Base-by-base conservation (phyloP, 2,888 invertebrate species). In the Polylopha cassiicola region DNA sequence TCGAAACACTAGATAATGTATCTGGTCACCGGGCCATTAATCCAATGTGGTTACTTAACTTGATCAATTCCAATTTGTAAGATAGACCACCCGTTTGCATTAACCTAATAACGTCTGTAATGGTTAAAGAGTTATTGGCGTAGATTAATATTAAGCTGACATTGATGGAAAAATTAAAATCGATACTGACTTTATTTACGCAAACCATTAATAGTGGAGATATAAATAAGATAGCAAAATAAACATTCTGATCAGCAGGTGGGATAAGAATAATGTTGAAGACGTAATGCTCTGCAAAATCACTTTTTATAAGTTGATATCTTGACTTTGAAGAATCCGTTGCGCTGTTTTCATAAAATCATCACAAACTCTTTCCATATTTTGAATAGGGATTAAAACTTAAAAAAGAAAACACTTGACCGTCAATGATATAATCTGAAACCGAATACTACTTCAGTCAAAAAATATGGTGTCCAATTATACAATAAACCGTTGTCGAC, bases 1-100 rank as follows among this genome's bases (percentile, higher is more conserved):
- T 77, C 67, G 67, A 66, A 69, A 64, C 68, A 64, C 60, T 58
- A 72, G 78, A 79, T 79, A 81, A 82, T 82, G 75, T 79, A 78
- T 81, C 75, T 80, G 73, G 76, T 75, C 74, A 71, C 65, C 55
- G 51, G 56, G 61, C 74, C 64, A 81, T 81, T 77, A 79, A 82
- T 81, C 60, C 55, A 61, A 47, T 75, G 74, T 59, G 78, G 81
- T 78, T 73, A 77, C 74, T 79, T 77, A 73, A 73, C 72, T 75
- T 75, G 75, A 79, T 80, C 75, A 74, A 69, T 67, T 65, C 66
- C 60, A 63, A 69, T 72, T 72, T 67, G 64, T 55, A 54, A 50
- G 59, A 58, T 37, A 18, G 36, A 36, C 30, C 26, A 28, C 37
- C 24, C 44, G 47, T 44, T 48, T 48, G 48, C 39, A 50, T 34